phyloP scores from a whole-genome alignment of 1,140 invertebrate genomes.

The Aphelinus certus region DNA sequence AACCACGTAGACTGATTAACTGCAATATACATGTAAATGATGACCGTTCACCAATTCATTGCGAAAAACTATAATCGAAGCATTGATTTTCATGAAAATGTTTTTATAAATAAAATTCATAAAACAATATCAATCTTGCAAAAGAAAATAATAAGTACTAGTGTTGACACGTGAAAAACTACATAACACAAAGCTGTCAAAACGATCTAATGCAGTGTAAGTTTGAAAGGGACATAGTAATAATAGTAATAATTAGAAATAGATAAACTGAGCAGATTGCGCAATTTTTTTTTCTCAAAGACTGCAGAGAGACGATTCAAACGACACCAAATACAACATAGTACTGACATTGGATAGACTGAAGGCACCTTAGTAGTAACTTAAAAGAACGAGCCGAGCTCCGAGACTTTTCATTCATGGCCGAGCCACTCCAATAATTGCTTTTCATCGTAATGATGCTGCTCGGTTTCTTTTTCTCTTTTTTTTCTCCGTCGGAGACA shows the following conservation, averaged over 20 bases:
- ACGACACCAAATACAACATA: slow-evolving; percentile 69
- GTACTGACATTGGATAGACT: slow-evolving; percentile 69
- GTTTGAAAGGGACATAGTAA: no score
- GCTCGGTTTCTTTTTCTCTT: slow-evolving; percentile 15
- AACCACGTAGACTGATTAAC: slow-evolving; percentile 67
- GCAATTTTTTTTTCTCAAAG: slow-evolving; percentile 54
- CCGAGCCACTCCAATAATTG: slow-evolving; percentile 46
- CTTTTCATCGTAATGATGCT: slow-evolving; percentile 8
- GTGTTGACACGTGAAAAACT: no score
- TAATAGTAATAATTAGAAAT: slow-evolving; percentile 7
- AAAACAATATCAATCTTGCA: background rate
- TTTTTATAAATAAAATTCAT: slow-evolving; percentile 34
- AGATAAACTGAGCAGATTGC: slow-evolving; percentile 13
- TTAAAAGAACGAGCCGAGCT: slow-evolving; percentile 50
- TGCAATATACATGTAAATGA: slow-evolving; percentile 65
- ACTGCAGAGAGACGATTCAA: slow-evolving; percentile 65
- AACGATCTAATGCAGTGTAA: no score
- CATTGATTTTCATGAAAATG: slow-evolving; percentile 16
- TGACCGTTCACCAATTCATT: slow-evolving; percentile 63
- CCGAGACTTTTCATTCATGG: slow-evolving; percentile 31
- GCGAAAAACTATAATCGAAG: slow-evolving; percentile 39
- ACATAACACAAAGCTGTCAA: slow-evolving; percentile 5
- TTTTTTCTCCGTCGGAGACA: background rate
- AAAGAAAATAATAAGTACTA: no score
- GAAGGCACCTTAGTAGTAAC: slow-evolving; percentile 67